These are phyloP conservation scores for Caenorhabditis panamensis DNA, from an alignment of 2,888 invertebrate species.

Conservation along the genomic window DNA sequence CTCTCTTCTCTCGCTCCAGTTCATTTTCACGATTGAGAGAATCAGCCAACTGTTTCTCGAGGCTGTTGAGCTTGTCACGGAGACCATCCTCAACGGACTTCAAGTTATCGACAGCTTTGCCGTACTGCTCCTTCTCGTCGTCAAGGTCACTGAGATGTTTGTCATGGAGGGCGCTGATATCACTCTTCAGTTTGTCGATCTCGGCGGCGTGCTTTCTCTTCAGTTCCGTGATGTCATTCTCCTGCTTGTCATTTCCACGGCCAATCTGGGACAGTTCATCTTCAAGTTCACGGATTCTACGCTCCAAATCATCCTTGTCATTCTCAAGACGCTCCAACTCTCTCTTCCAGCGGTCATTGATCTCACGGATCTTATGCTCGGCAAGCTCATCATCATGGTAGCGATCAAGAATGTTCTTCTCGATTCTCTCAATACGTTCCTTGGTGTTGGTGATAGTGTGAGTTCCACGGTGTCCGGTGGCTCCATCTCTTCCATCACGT, in stretches of 20 bases:
- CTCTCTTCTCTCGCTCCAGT: conserved; percentile 78
- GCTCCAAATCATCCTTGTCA: conserved; percentile 79
- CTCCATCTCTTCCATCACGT: conserved; percentile 64
- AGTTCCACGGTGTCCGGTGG: conserved; percentile 46
- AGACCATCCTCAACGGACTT: conserved; percentile 77
- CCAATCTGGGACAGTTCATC: conserved; percentile 77
- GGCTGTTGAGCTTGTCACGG: conserved; percentile 73
- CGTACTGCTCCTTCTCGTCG: conserved; percentile 78
- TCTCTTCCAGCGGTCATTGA: conserved; percentile 80
- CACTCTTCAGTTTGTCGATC: conserved; percentile 77
- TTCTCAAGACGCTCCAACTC: conserved; percentile 79
- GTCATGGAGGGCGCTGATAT: conserved; percentile 76
- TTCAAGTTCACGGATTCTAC: conserved; percentile 76
- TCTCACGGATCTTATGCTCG: conserved; percentile 71
- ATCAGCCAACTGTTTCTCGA: conserved; percentile 78
- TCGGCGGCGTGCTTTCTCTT: conserved; percentile 78
- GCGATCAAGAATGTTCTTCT: conserved; percentile 61
- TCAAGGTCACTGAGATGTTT: conserved; percentile 79
- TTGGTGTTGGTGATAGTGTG: conserved; percentile 45
- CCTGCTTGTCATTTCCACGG: conserved; percentile 74
- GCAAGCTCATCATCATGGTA: conserved; percentile 77
- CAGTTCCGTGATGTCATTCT: conserved; percentile 75
- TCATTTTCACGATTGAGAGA: conserved; percentile 78
- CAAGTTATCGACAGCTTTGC: conserved; percentile 74
- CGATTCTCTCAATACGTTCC: conserved; percentile 58